phyloP scores from a whole-genome alignment of 2,113 vertebrate genomes.

The Gorsachius goisagi region DNA sequence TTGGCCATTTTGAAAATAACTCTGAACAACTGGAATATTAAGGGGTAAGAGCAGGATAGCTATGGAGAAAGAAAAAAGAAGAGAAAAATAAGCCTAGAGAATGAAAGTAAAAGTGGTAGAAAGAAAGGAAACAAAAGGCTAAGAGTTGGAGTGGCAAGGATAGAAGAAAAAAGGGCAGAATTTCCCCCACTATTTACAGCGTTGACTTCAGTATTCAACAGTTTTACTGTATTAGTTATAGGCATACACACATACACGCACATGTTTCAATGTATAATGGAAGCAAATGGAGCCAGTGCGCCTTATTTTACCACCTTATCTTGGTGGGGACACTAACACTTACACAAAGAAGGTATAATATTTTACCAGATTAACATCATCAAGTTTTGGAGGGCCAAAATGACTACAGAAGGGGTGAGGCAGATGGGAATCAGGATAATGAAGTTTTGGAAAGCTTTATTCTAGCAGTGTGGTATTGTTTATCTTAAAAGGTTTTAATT shows the following conservation, averaged over 20 bases:
- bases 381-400: background rate
- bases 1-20: background rate
- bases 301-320: background rate
- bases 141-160: background rate
- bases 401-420: background rate
- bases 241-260: fast-evolving
- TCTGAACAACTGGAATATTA: background rate
- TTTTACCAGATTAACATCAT: background rate
- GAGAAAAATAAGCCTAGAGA: background rate
- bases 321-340: background rate
- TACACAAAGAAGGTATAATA: background rate
- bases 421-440: background rate
- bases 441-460: background rate
- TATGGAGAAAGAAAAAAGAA: background rate
- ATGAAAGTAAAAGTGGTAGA: background rate
- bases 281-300: background rate
- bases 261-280: background rate
- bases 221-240: background rate
- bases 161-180: background rate
- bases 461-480: background rate
- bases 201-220: background rate
- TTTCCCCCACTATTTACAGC: background rate
- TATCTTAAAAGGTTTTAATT: background rate
- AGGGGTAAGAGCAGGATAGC: background rate
- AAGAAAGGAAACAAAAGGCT: background rate